Evolutionary conservation across 2,888 invertebrate species (phyloP), one percentile per base, ranked within the genome.

Genomic region (Aquatica leii): DNA sequence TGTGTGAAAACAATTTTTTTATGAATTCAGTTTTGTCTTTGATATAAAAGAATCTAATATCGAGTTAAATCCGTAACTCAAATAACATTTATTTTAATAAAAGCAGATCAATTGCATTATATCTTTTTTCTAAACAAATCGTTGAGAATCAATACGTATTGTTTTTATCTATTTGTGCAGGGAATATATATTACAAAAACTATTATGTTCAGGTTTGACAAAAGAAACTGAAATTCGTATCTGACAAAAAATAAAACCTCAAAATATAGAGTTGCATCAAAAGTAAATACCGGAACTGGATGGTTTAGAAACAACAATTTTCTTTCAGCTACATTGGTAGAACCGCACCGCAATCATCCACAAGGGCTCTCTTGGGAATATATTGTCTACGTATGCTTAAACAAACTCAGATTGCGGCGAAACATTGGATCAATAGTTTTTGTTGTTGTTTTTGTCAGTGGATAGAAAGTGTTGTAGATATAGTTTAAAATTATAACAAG

Each of bases 351-450:
- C 77, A 77, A 78, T 78, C 77, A 77, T 77, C 74, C 66, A 68
- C 72, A 72, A 78, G 76, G 75, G 76, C 72, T 70, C 78, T 73
- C 75, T 55, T 53, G 77, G 75, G 77, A 76, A 76, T 67, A 71
- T 74, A 78, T 78, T 77, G 77, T 77, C 76, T 75, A 69, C 73
- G 73, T 72, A 74, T 71, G 69, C 66, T 71, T 69, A 70, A 73
- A 73, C 73, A 74, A 71, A 73, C 73, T 71, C 71, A 71, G 74
- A 76, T 75, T 75, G 71, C 69, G 67, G 52, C 12, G 35, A 51
- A 54, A 58, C 60, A 21, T 53, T 43, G 62, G 72, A 72, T 73
- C 72, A 69, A 73, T 72, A 69, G 67, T 58, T 70, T n/a, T 69
- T 68, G 56, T 46, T 53, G 53, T 63, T 21, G 24, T 53, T 31